Percentiles rank a stretch among this genome's conserved stretches.
phyloP scores from a whole-genome alignment of 2,113 vertebrate genomes.

The Cryptotis parvus region DNA sequence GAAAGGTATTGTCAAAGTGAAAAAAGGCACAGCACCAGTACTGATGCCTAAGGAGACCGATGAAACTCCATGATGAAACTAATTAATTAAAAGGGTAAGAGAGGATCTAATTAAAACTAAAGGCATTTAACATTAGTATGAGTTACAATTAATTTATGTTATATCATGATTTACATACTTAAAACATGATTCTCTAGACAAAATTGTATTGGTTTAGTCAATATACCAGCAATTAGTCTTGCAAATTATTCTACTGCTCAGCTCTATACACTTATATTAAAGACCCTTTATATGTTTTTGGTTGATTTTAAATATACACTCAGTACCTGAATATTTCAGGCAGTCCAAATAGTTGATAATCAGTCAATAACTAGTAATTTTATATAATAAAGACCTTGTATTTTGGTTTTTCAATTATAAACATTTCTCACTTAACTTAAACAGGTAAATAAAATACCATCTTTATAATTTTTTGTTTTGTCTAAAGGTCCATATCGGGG shows the following conservation, averaged over 20 bases:
- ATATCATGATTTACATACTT: neutral
- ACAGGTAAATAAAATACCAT: neutral
- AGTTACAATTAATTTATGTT: neutral
- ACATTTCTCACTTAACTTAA: neutral
- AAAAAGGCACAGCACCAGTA: neutral
- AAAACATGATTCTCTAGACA: constrained; percentile 20
- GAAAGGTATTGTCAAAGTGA: neutral
- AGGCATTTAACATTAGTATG: neutral
- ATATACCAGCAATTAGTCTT: neutral
- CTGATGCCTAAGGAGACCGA: neutral
- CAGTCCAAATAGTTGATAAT: neutral
- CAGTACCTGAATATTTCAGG: neutral
- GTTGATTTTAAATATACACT: neutral
- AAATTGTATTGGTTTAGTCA: neutral
- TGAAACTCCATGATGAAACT: neutral
- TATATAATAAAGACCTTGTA: constrained; percentile 7
- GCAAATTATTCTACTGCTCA: neutral
- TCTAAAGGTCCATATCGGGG: no score
- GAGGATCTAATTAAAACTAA: neutral
- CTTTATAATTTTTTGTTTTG: neutral
- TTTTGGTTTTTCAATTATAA: constrained; percentile 32
- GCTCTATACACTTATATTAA: neutral
- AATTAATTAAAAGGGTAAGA: neutral
- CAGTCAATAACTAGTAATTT: neutral
- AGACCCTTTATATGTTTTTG: neutral